Base-by-base conservation (phyloP, 2,888 invertebrate species). In the Urechis unicinctus region DNA sequence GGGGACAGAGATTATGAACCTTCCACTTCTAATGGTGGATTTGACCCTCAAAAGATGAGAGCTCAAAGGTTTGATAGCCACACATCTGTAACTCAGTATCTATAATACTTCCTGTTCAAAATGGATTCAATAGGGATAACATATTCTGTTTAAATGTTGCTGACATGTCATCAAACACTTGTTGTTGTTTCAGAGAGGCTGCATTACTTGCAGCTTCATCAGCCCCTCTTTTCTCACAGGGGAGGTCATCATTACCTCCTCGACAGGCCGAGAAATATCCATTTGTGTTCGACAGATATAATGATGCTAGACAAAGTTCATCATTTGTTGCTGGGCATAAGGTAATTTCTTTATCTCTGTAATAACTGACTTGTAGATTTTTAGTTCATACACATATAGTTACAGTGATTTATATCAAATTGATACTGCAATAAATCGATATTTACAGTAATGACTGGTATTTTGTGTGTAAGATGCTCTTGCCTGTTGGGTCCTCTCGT, bases 281-380 rank as follows among this genome's bases (percentile, higher is more conserved):
- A 0, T 88, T 87, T 78, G 94, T 95, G 0, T 95, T 88, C 74
- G 94, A 95, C 75, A 85, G 85, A 1, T 85, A 88, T 61, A 80
- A 85, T 47, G 82, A 85, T 56, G 85, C 86, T 0, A 87, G 86
- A 70, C 80, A 83, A 67, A 79, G 84, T 2, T 83, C 87, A 58
- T 85, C 89, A 47, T 91, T 86, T 65, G 85, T 93, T 9, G 85
- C 87, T 1, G 91, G 90, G 2, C 81, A 84, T 55, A 89, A 88
- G 72, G 80, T 80, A 52, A 4, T 17, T 31, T 17, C 25, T 9
- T 9, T 26, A 26, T 13, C 5, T 49, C 9, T 26, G 13, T 9
- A n/a, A 6, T 26, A n/a, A 17, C 17, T 45, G 17, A 45, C 45
- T 45, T 17, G 17, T 45, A 36, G 41, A 9, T 36, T 13, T 36